Evolutionary conservation across 2,113 vertebrate species (phyloP).

Genomic region (Arenaria interpres): DNA sequence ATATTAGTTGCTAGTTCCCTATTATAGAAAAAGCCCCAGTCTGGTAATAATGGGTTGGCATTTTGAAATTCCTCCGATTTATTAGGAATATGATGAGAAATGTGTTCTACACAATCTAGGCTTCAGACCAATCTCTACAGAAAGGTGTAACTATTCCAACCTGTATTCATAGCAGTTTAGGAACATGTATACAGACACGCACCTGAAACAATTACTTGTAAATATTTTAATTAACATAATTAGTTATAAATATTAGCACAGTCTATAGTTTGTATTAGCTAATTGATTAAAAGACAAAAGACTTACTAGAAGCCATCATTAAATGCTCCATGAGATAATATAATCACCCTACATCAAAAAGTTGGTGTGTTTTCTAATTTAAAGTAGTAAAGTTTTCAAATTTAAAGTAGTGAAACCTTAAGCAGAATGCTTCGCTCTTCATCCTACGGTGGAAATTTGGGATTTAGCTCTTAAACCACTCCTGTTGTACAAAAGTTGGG

Average conservation of each 20-base stretch:
- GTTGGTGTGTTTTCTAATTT: not conserved
- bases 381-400: not conserved
- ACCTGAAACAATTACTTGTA: not conserved
- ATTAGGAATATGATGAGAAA: slow-evolving; percentile 56
- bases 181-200: not conserved
- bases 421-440: no score
- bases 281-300: not conserved
- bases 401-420: not conserved
- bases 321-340: not conserved
- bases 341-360: not conserved
- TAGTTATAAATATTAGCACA: not conserved
- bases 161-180: not conserved
- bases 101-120: not conserved
- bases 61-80: slow-evolving; percentile 55
- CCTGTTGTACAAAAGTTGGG: not conserved
- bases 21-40: slow-evolving; percentile 71
- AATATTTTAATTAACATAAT: not conserved
- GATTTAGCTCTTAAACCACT: not conserved
- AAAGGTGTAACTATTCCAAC: not conserved
- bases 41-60: slow-evolving; percentile 67
- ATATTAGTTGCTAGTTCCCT: slow-evolving; percentile 73
- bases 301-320: not conserved
- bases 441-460: not conserved
- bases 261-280: not conserved
- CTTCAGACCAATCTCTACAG: not conserved